These are phyloP conservation scores for Oenanthe melanoleuca DNA, from an alignment of 2,113 vertebrate species.

Conservation along the genomic window DNA sequence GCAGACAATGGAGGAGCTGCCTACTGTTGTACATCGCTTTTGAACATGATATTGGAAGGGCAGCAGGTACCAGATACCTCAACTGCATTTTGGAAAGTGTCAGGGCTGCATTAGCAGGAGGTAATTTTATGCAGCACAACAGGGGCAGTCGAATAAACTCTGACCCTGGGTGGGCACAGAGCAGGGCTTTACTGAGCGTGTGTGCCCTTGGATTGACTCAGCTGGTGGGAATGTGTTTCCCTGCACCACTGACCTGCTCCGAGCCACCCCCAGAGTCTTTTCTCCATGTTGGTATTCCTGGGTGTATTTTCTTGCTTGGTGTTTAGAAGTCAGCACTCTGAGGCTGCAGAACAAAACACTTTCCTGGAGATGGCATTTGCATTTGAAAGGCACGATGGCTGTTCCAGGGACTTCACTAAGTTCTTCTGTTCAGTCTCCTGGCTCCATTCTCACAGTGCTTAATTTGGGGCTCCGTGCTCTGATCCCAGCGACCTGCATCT, in stretches of 20 bases:
- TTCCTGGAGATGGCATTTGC: slow-evolving; percentile 26
- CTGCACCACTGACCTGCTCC: background rate
- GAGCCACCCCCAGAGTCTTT: background rate
- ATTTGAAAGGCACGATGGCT: slow-evolving; percentile 38
- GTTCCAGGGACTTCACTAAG: slow-evolving; percentile 1
- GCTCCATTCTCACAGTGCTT: background rate
- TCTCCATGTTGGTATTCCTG: background rate
- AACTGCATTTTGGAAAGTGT: background rate
- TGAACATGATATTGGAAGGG: background rate
- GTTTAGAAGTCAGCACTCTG: background rate
- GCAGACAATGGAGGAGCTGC: fast-evolving
- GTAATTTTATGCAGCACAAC: background rate
- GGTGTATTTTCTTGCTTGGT: background rate
- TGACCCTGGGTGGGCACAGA: background rate
- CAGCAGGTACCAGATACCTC: background rate
- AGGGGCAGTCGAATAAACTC: fast-evolving
- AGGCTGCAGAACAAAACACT: background rate
- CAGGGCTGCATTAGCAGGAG: background rate
- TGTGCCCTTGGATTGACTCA: background rate
- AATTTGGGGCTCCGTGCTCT: background rate
- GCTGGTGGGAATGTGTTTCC: background rate
- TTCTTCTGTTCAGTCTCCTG: background rate
- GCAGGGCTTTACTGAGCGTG: fast-evolving
- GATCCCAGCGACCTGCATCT: slow-evolving; percentile 10
- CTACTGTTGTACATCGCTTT: fast-evolving